Evolutionary conservation across 2,888 invertebrate genomes (phyloP).

Genomic region (Drosophila tanythrix): DNA sequence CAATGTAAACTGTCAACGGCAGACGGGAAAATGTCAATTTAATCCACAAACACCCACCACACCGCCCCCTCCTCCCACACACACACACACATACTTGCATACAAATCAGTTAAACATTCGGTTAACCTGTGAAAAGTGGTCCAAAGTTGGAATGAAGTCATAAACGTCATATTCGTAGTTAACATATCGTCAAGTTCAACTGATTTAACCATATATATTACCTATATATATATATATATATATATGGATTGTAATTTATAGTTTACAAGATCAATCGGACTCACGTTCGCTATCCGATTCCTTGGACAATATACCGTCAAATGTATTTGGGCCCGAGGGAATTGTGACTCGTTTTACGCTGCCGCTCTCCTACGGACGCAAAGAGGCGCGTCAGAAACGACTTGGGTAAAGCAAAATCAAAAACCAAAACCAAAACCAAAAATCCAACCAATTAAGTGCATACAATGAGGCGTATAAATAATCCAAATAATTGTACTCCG

Average conservation of each 20-base stretch:
- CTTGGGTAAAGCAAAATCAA: conserved; percentile 88
- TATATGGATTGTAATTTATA: conserved; percentile 73
- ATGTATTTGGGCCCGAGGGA: conserved; percentile 87
- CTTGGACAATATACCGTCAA: conserved; percentile 86
- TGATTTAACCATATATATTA: conserved; percentile 26
- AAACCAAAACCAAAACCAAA: conserved; percentile 21
- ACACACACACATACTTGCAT: conserved; percentile 13
- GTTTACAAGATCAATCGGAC: conserved; percentile 86
- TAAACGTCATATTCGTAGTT: conserved; percentile 14
- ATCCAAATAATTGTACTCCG: conserved; percentile 28
- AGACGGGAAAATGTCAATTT: conserved; percentile 21
- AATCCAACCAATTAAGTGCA: background rate
- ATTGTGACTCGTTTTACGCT: conserved; percentile 89
- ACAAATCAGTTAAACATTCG: conserved; percentile 8
- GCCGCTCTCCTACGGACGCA: conserved; percentile 92
- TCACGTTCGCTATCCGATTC: conserved; percentile 86
- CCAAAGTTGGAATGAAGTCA: conserved; percentile 9
- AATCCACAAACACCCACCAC: background rate
- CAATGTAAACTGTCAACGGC: conserved; percentile 25
- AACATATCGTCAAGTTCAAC: conserved; percentile 11
- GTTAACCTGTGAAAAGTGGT: conserved; percentile 3
- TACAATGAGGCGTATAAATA: conserved; percentile 30
- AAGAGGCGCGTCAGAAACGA: conserved; percentile 91
- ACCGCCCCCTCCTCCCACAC: background rate
- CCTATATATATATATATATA: conserved; percentile 42